Evolutionary conservation across 2,113 vertebrate genomes (phyloP).

Genomic region (Cinclus cinclus): DNA sequence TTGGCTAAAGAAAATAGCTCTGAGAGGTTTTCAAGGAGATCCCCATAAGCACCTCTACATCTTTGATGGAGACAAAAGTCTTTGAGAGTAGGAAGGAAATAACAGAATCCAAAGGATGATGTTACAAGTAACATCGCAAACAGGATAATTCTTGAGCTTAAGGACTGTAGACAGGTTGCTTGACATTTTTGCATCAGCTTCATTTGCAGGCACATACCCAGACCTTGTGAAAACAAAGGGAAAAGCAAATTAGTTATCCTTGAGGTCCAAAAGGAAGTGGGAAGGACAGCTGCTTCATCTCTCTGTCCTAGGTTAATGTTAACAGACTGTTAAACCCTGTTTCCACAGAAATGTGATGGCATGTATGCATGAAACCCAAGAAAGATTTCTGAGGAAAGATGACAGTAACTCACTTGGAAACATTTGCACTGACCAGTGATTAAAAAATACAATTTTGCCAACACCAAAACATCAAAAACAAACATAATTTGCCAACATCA

Average conservation of each 20-base stretch:
- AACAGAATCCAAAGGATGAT: background rate
- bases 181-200: background rate
- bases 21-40: background rate
- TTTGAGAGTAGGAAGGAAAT: background rate
- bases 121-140: background rate
- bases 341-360: background rate
- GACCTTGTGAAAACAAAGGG: background rate
- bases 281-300: background rate
- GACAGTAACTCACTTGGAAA: background rate
- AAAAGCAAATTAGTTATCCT: background rate
- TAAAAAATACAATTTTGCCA: background rate
- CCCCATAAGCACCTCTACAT: background rate
- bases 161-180: background rate
- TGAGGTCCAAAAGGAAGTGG: background rate
- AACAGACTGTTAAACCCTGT: background rate
- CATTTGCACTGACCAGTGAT: background rate
- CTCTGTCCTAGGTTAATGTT: background rate
- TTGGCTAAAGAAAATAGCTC: background rate
- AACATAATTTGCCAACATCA: background rate
- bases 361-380: background rate
- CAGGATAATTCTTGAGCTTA: background rate
- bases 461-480: background rate
- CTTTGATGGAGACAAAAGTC: background rate
- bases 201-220: background rate
- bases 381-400: background rate